Conservation (phyloP, 1,140 invertebrate species). For the Melanaphis sacchari region DNA sequence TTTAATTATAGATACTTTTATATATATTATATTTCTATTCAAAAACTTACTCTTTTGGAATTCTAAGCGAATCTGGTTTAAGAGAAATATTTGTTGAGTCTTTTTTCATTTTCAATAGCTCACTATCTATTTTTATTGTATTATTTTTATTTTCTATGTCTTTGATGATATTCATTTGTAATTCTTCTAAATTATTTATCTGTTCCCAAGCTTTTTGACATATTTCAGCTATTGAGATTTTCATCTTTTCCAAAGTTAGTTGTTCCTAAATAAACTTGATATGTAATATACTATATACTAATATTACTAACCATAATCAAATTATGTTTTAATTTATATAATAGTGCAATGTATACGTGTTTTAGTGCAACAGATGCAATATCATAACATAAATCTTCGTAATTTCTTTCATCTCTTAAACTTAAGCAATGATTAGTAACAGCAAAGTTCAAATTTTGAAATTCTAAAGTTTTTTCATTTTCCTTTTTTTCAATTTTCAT, state of each 20-base stretch:
- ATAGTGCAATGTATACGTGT: constrained; percentile 68
- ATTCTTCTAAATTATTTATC: constrained; percentile 79
- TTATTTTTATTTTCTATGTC: constrained; percentile 83
- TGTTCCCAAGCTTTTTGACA: constrained; percentile 84
- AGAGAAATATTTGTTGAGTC: constrained; percentile 79
- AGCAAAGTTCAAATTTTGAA: constrained; percentile 74
- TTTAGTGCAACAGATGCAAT: constrained; percentile 82
- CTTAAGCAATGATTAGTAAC: constrained; percentile 80
- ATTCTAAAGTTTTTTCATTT: constrained; percentile 80
- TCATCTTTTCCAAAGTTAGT: constrained; percentile 76
- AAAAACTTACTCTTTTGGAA: constrained; percentile 64
- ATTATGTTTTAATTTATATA: constrained; percentile 60
- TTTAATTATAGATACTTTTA: not conserved
- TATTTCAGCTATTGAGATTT: constrained; percentile 74
- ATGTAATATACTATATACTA: too few species aligned
- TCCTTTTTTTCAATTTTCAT: constrained; percentile 78
- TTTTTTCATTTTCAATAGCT: constrained; percentile 77
- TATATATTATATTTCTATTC: not conserved
- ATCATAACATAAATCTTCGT: constrained; percentile 83
- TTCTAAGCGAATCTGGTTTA: constrained; percentile 78
- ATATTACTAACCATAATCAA: too few species aligned
- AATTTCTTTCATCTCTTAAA: constrained; percentile 78
- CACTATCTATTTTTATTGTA: constrained; percentile 78
- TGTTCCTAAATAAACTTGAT: constrained; percentile 69
- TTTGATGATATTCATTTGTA: constrained; percentile 75